Evolutionary conservation across 2,113 vertebrate genomes (phyloP).

Genomic region (Vanacampus margaritifer): DNA sequence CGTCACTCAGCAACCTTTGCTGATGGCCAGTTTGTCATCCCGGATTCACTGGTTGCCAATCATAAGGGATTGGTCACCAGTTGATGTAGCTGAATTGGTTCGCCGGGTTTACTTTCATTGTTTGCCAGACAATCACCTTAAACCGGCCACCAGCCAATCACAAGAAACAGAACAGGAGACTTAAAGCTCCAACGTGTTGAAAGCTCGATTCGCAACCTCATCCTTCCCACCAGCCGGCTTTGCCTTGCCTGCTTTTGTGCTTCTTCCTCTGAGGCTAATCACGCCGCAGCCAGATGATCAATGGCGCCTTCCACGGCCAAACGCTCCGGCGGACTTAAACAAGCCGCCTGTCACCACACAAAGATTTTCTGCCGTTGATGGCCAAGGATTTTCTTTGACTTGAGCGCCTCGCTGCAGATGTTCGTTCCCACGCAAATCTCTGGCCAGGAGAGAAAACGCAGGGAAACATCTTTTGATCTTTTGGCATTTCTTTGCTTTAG

Average conservation of each 20-base stretch:
- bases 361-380: conserved; percentile 29
- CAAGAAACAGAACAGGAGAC: background rate
- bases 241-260: conserved; percentile 36
- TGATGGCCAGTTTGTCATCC: too few relatives aligned
- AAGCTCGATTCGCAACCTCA: conserved; percentile 57
- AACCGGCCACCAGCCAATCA: conserved; percentile 1
- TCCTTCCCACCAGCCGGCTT: too few relatives aligned
- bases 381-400: background rate
- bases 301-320: conserved; percentile 7
- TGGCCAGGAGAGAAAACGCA: background rate
- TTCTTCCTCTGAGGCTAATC: conserved; percentile 45
- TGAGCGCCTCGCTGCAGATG: conserved; percentile 2
- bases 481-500: background rate
- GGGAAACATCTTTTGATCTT: background rate
- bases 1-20: background rate
- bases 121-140: conserved; percentile 13
- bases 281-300: conserved; percentile 42
- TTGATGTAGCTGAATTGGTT: too few relatives aligned
- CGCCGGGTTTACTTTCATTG: background rate
- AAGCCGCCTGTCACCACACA: conserved; percentile 28
- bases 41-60: background rate
- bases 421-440: background rate
- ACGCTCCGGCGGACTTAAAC: conserved; percentile 31
- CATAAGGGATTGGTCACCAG: background rate
- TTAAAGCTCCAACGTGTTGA: conserved; percentile 13